Evolutionary conservation across 1,140 invertebrate species (phyloP), one percentile per base, ranked within the genome.

Genomic region (Oryctes rhinoceros): DNA sequence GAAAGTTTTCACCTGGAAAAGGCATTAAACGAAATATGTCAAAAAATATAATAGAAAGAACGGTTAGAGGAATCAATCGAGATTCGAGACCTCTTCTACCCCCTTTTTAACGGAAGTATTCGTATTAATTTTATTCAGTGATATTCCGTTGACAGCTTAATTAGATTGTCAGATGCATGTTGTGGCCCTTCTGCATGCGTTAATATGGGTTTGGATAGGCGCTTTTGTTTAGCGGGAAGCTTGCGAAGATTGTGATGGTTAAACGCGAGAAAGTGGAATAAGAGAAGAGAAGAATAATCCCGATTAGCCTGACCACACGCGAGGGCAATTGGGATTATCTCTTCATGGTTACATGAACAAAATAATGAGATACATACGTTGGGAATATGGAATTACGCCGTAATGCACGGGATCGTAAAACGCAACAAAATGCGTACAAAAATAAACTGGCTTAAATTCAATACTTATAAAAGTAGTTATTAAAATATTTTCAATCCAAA

Each of bases 1-100:
- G 95, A 75, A 96, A 89, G 88, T 94, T 94, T 87, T 96, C 94
- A 62, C 94, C 93, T 94, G 85, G 24, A 76, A 76, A n/a, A 59
- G 15, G 15, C 53, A 59, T 59, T 6, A 59, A 59, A 18, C 15
- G 18, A n/a, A 59, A 6, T 6, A n/a, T 59, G 53, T 18, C 5
- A 59, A 18, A 59, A 59, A 59, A 18, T n/a, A 59, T 15, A 59
- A 59, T 35, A 71, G 24, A 71, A 35, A 10, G 65, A 71, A 4
- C 39, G 39, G 39, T 39, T 7, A 39, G 7, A 39, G 3, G 39
- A 44, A 7, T 44, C 39, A 10, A 5, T 10, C 9, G 5, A 59
- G 18, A 6, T 59, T 59, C 53, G 53, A 59, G 53, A 15, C 11
- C n/a, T 53, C 49, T 53, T 53, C 49, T 53, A n/a, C n/a, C 49